A percentile compares a stretch with the other conserved stretches of the same genome.
Evolutionary conservation across 2,113 vertebrate species (phyloP).

Genomic region (Cynopterus brachyotis): DNA sequence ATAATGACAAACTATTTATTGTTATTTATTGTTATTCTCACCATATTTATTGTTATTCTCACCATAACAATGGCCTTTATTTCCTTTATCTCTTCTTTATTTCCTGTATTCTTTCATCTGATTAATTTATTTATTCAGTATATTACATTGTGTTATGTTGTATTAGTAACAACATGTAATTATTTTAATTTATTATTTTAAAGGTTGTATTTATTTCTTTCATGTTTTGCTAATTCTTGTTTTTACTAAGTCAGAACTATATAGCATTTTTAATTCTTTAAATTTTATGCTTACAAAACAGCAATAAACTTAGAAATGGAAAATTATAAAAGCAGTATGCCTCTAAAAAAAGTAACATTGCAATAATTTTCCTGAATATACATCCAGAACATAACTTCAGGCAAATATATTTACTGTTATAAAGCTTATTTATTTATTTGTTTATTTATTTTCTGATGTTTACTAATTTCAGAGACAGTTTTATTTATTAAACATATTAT

Average conservation of each 20-base stretch:
- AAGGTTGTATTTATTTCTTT: neutral
- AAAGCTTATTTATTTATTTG: too few species aligned
- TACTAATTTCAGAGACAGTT: slow-evolving; percentile 46
- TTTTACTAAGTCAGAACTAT: neutral
- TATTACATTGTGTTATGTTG: neutral
- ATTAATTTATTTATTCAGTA: neutral
- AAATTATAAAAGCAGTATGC: neutral
- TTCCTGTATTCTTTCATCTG: neutral
- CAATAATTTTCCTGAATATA: neutral
- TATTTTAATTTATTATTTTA: neutral
- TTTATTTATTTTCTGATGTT: neutral
- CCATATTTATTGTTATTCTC: neutral
- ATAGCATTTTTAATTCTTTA: neutral
- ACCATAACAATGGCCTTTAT: neutral
- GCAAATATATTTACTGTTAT: neutral
- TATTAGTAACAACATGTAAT: neutral
- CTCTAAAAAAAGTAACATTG: neutral
- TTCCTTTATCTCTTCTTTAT: neutral
- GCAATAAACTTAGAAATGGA: neutral
- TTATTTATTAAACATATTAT: slow-evolving; percentile 38
- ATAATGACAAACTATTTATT: neutral
- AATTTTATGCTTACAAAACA: neutral
- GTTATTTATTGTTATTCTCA: neutral
- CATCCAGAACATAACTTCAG: neutral
- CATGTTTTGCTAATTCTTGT: neutral